phyloP scores from a whole-genome alignment of 2,888 invertebrate species.

The Chydorus sphaericus region DNA sequence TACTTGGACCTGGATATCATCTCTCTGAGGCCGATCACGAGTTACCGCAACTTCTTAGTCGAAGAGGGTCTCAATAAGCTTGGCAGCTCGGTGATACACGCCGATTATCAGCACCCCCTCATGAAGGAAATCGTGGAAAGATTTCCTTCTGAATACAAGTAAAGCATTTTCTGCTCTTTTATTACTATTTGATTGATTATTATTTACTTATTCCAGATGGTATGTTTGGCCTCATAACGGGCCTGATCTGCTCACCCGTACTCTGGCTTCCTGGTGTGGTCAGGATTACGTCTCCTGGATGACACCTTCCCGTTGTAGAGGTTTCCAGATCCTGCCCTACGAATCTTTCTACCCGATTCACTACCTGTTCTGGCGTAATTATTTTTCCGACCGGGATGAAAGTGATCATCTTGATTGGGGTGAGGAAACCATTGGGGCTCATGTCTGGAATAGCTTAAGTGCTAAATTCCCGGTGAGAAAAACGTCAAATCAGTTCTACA shows the following conservation, averaged over 20 bases:
- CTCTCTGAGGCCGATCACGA: slow-evolving; percentile 42
- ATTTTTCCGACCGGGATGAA: slow-evolving; percentile 32
- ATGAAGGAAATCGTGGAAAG: slow-evolving; percentile 30
- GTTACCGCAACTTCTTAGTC: slow-evolving; percentile 45
- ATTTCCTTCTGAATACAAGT: slow-evolving; percentile 18
- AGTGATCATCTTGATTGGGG: not conserved
- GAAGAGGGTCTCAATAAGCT: slow-evolving; percentile 42
- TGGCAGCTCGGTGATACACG: slow-evolving; percentile 50
- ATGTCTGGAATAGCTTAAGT: slow-evolving; percentile 20
- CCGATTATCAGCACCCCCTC: slow-evolving; percentile 39
- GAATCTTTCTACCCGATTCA: slow-evolving; percentile 42
- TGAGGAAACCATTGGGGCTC: slow-evolving; percentile 14
- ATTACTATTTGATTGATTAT: not conserved
- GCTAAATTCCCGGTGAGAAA: not conserved
- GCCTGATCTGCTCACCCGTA: slow-evolving; percentile 17
- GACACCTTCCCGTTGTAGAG: slow-evolving; percentile 38
- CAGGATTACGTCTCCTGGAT: slow-evolving; percentile 26
- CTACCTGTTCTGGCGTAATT: slow-evolving; percentile 43
- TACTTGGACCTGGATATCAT: slow-evolving; percentile 62
- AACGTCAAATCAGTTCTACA: not conserved
- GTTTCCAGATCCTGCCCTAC: slow-evolving; percentile 47
- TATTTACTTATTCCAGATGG: no score
- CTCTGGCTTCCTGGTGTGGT: slow-evolving; percentile 17
- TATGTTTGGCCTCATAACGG: slow-evolving; percentile 19
- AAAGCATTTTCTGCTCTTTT: not conserved